Base-by-base conservation (phyloP, 2,888 invertebrate genomes). In the Dastarcus helophoroides region DNA sequence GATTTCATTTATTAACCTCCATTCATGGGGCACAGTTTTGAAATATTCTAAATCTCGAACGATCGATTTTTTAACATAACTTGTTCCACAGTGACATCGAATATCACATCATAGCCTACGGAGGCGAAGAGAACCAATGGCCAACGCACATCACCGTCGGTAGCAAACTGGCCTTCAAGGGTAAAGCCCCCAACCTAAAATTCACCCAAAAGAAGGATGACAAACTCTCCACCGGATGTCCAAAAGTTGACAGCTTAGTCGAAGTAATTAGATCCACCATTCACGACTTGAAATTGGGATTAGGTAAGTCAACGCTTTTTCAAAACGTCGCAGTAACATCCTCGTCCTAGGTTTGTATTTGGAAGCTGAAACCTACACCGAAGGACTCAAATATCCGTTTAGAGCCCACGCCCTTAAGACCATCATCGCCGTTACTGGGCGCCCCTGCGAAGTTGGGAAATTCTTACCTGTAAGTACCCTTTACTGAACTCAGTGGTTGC, bases 341-440 rank as follows among this genome's bases (percentile, higher is more conserved):
- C 4, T 16, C 19, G 13, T 16, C 6, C 7, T 14, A 34, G 37
- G 38, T 12, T 23, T 32, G 5, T 31, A 41, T 9, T 16, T 32
- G 5, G 39, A 45, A 35, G 44, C 53, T n/a, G 60, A 60, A n/a
- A 77, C 79, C 0, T 78, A 81, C 59, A 49, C 63, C 7, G 67
- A 73, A 19, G 69, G 79, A 1, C 49, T 74, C 8, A 56, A 71
- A 1, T 77, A 82, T 59, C 83, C 84, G 1, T 81, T 81, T 64
- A 70, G 89, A 38, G 67, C 80, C 0, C 77, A 76, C 2, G 82
- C 88, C 1, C 69, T 77, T 23, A 88, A 83, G 52, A 72, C 76
- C 29, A 68, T 80, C 39, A 63, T 90, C 46, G 71, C 70, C 22
- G 66, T 84, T 1, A 67, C 76, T 14, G 73, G 75, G 8, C 66